Base-by-base conservation (phyloP, 2,797 vertebrate genomes). In the Betta splendens region DNA sequence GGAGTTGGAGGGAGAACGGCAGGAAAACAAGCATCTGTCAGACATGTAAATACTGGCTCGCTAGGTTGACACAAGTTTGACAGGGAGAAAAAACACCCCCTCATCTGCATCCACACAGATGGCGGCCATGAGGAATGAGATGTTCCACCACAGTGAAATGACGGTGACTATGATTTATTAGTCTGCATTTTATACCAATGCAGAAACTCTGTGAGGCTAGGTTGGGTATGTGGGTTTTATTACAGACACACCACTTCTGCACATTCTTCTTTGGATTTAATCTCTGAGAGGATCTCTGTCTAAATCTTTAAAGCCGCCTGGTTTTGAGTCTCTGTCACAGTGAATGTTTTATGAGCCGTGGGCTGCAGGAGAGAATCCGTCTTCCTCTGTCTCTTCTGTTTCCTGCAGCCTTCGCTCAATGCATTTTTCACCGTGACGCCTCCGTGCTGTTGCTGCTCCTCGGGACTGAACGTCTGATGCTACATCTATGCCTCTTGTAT, bases 281-380 rank as follows among this genome's bases (percentile, higher is more conserved):
- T 69, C 55, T 70, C 39, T 38, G 25, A 17, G 32, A 56, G 50
- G 18, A 58, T 71, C 36, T 79, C 33, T 31, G 65, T 69, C 63
- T 61, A 51, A 70, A 76, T 65, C 66, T 81, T 77, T 79, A 52
- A 77, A 74, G 61, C 52, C n/a, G 57, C 71, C 66, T 70, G 61
- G 45, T 56, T 82, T 70, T 46, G 49, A 22, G 45, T 58, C 64
- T 72, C 63, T 29, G 7, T 73, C 68, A 62, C 32, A 40, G 49
- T 81, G 33, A 85, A 84, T 84, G 48, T 85, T 89, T 91, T 59
- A 88, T 74, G 75, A 85, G 75, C 68, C 58, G 39, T 21, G 21
- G 46, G 80, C 42, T 61, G 59, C 57, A 43, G 53, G 29, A 54
- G 57, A 59, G 31, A 56, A 56, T 46, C 45, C 26, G 38, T 51